Base-by-base conservation (phyloP, 2,888 invertebrate species). In the Polylopha cassiicola region DNA sequence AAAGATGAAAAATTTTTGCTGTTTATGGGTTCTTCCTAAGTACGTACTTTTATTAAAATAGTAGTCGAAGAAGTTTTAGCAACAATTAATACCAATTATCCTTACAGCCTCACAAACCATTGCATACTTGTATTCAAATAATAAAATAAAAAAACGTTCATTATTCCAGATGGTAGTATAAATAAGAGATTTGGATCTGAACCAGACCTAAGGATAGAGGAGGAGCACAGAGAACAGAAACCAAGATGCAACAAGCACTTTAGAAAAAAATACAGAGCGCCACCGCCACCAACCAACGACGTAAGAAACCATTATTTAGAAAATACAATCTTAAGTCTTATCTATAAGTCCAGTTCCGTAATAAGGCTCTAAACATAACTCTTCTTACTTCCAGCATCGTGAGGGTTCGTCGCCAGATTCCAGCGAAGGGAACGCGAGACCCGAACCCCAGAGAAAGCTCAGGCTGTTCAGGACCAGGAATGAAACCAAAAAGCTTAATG, bases 191-290 rank as follows among this genome's bases (percentile, higher is more conserved):
- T 90, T 66, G 92, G 90, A 31, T 93, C 92, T 31, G 93, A 92
- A 63, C 93, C 93, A 9, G 92, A 94, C 70, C 75, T 93, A 20
- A 71, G 85, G 23, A 61, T 71, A 47, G 77, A 80, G 61, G 79
- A 85, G 44, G 82, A 84, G 47, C 73, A n/a, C n/a, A n/a, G n/a
- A n/a, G n/a, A 61, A 44, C 65, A 74, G 32, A 78, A 78, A 42
- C 53, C 63, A 41, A 72, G 64, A 63, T 66, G 56, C 37, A 78
- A 73, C 44, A 81, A 79, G 71, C 87, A 88, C 39, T 91, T 91
- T 59, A 91, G 91, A 56, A 91, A 94, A 66, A 93, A 93, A 73
- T 92, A 93, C 65, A 89, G 90, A 80, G 94, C 94, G 2, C 92
- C 92, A 9, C 87, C 89, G 43, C 91, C 92, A 37, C 86, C 79